Evolutionary conservation across 2,888 invertebrate species (phyloP).

Genomic region (Amblyjoppa fuscipennis): DNA sequence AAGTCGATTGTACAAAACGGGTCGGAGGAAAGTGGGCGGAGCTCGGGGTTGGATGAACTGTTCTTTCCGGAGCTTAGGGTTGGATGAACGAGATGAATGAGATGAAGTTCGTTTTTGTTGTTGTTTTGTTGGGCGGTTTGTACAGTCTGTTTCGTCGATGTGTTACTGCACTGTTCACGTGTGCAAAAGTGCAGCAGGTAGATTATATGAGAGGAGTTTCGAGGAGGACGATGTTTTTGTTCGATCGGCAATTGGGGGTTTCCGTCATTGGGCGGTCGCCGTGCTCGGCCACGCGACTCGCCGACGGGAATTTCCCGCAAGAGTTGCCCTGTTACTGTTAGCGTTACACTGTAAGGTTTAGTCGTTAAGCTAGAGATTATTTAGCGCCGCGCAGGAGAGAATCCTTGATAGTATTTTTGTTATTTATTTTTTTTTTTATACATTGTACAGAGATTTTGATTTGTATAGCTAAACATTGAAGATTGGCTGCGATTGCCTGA

Average conservation of each 20-base stretch:
- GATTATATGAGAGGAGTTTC: background rate
- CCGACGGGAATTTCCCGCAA: conserved; percentile 45
- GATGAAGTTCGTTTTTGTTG: background rate
- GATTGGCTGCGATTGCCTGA: conserved; percentile 14
- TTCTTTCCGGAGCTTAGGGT: no score
- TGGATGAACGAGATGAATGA: no score
- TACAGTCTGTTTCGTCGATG: background rate
- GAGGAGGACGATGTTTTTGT: background rate
- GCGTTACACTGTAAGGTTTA: background rate
- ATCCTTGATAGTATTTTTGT: background rate
- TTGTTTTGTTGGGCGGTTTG: background rate
- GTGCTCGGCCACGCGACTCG: conserved; percentile 1
- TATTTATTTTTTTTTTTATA: background rate
- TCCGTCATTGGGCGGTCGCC: background rate
- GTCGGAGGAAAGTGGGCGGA: background rate
- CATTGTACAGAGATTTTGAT: conserved; percentile 13
- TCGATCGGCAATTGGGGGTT: background rate
- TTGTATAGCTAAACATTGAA: conserved; percentile 1
- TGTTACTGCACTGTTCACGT: conserved; percentile 19
- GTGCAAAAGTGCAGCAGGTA: conserved; percentile 21
- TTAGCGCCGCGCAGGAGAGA: background rate
- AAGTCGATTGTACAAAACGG: background rate
- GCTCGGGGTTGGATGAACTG: background rate
- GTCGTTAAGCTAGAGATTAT: background rate
- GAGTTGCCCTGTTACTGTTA: background rate